These are phyloP conservation scores for Xyrichtys novacula DNA, from an alignment of 2,797 vertebrate genomes.

Conservation along the genomic window DNA sequence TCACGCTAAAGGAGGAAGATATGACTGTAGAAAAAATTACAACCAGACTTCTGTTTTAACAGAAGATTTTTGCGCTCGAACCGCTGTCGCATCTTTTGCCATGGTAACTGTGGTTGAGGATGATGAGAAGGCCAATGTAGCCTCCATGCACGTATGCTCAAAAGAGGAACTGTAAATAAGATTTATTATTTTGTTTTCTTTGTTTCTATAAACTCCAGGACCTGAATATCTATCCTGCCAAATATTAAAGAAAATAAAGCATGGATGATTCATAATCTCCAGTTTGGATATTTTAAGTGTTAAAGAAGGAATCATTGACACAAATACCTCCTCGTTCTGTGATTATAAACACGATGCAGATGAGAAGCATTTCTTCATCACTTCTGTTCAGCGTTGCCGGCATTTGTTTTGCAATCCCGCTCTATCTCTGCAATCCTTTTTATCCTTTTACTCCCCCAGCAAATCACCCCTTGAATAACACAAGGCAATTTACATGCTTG, in stretches of 20 bases:
- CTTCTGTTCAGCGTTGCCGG: slow-evolving; percentile 37
- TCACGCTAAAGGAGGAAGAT: too few relatives aligned
- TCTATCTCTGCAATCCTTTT: slow-evolving; percentile 63
- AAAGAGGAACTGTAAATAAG: too few relatives aligned
- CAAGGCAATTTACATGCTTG: slow-evolving; percentile 72
- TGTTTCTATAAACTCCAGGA: slow-evolving; percentile 35
- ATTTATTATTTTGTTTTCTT: too few relatives aligned
- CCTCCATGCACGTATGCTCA: too few relatives aligned
- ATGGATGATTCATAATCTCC: not conserved
- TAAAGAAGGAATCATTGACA: slow-evolving; percentile 26
- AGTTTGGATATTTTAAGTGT: slow-evolving; percentile 15
- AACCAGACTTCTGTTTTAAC: too few relatives aligned
- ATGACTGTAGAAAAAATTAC: too few relatives aligned
- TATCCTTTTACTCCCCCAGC: slow-evolving; percentile 60
- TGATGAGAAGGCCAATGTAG: too few relatives aligned
- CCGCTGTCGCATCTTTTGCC: too few relatives aligned
- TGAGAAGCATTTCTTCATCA: slow-evolving; percentile 48
- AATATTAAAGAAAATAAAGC: slow-evolving; percentile 5
- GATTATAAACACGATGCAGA: slow-evolving; percentile 67
- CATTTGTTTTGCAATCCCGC: slow-evolving; percentile 41
- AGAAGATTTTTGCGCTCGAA: too few relatives aligned
- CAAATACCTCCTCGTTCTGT: slow-evolving; percentile 50
- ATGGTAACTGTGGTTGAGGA: too few relatives aligned
- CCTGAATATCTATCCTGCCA: slow-evolving; percentile 29
- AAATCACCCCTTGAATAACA: slow-evolving; percentile 69